Percentiles rank a stretch among this genome's conserved stretches.
phyloP scores from a whole-genome alignment of 2,797 vertebrate genomes.

The Melanotaenia trifasciata region DNA sequence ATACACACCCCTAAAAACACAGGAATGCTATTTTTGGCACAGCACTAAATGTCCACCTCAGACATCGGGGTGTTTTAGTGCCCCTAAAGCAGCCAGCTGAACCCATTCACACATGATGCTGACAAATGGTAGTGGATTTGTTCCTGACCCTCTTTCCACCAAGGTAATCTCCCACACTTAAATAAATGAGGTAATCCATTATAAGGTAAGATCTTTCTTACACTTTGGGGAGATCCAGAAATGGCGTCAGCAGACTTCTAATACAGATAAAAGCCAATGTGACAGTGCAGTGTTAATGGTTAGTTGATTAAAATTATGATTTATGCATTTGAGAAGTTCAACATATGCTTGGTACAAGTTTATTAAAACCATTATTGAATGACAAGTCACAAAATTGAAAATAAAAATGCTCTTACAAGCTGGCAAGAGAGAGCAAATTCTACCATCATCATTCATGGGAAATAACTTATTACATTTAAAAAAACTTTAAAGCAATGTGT shows the following conservation, averaged over 20 bases:
- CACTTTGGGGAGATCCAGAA: constrained; percentile 14
- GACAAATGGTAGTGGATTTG: constrained; percentile 25
- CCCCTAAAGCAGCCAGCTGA: constrained; percentile 38
- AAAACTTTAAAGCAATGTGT: neutral
- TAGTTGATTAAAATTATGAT: no score
- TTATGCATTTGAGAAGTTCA: no score
- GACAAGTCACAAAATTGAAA: no score
- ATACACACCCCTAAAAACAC: neutral
- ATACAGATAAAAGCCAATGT: neutral
- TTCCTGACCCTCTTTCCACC: constrained; percentile 20
- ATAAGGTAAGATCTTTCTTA: constrained; percentile 4
- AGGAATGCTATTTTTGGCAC: constrained; percentile 50
- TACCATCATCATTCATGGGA: neutral
- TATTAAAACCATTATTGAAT: no score
- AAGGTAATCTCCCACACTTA: constrained; percentile 24
- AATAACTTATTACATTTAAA: neutral
- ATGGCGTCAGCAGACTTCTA: constrained; percentile 6
- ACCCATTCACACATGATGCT: constrained; percentile 29
- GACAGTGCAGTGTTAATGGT: neutral
- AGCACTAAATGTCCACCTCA: constrained; percentile 58
- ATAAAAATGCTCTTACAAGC: neutral
- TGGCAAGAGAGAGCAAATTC: neutral
- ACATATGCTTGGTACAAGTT: no score
- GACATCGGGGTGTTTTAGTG: constrained; percentile 59
- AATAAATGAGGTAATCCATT: constrained; percentile 16